A percentile compares a stretch with the other conserved stretches of the same genome.
phyloP scores from a whole-genome alignment of 2,113 vertebrate species.

The Xiphorhynchus elegans region DNA sequence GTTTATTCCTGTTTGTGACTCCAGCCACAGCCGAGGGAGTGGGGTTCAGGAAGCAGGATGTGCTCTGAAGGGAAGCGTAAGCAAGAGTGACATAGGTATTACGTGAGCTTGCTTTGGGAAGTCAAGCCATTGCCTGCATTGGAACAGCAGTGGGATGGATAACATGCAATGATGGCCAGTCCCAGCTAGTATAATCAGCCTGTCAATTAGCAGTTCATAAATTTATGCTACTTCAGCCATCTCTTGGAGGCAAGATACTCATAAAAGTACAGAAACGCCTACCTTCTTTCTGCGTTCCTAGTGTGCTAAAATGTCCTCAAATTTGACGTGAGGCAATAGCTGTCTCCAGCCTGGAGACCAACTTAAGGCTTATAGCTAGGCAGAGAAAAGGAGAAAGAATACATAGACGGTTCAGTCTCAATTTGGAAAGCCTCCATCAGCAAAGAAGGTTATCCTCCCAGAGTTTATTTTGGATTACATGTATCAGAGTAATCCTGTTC shows the following conservation, averaged over 20 bases:
- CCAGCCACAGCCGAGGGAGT: not conserved
- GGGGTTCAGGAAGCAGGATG: not conserved
- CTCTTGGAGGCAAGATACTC: not conserved
- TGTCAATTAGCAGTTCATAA: not conserved
- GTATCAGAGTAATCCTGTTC: not conserved
- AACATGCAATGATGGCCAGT: fast-evolving
- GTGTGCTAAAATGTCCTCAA: not conserved
- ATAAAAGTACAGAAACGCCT: not conserved
- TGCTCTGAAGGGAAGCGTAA: not conserved
- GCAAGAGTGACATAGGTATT: not conserved
- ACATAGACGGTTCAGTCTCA: not conserved
- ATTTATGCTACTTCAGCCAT: not conserved
- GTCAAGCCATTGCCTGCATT: not conserved
- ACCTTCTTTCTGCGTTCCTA: not conserved
- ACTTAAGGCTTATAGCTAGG: not conserved
- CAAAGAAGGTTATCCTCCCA: not conserved
- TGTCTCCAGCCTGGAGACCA: not conserved
- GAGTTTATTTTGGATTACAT: not conserved
- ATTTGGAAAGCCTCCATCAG: not conserved
- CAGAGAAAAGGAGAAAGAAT: not conserved
- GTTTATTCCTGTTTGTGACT: not conserved
- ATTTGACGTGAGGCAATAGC: not conserved
- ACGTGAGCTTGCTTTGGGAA: not conserved
- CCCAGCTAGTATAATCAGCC: not conserved
- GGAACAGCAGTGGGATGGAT: not conserved